A percentile compares a stretch with the other conserved stretches of the same genome.
Evolutionary conservation across 2,888 invertebrate genomes (phyloP).

Genomic region (Conistra vaccinii): DNA sequence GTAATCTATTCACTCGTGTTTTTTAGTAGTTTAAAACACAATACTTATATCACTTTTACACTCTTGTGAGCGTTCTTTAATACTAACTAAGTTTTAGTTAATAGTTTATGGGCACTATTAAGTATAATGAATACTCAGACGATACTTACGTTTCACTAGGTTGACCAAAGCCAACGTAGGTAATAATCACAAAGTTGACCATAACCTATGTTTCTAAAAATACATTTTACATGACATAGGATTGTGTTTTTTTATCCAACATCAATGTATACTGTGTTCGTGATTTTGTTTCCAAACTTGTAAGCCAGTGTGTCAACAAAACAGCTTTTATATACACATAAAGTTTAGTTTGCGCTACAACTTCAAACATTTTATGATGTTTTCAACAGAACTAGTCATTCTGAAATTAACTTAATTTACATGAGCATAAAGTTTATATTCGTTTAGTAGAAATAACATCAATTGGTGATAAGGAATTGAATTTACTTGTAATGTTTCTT

Average conservation of each 20-base stretch:
- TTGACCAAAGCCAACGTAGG: not conserved
- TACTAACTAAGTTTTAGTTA: not conserved
- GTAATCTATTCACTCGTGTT: not conserved
- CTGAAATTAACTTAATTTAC: slow-evolving; percentile 2
- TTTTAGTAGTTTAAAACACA: not conserved
- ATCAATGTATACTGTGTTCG: not conserved
- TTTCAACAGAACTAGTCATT: slow-evolving; percentile 1
- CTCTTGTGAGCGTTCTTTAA: not conserved
- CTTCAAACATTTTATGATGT: not conserved
- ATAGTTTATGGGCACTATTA: not conserved
- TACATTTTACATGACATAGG: not conserved
- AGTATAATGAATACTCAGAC: not conserved
- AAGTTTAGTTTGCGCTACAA: not conserved
- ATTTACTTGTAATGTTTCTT: not conserved
- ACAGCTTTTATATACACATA: not conserved
- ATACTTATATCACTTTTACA: not conserved
- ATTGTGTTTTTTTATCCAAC: not conserved
- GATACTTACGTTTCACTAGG: not conserved
- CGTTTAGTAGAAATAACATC: not conserved
- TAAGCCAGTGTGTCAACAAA: not conserved
- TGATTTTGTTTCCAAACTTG: not conserved
- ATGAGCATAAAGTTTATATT: not conserved
- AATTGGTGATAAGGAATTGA: not conserved
- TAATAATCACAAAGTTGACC: not conserved
- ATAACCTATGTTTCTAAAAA: not conserved